phyloP scores from a whole-genome alignment of 2,797 vertebrate species.

The Anableps anableps region DNA sequence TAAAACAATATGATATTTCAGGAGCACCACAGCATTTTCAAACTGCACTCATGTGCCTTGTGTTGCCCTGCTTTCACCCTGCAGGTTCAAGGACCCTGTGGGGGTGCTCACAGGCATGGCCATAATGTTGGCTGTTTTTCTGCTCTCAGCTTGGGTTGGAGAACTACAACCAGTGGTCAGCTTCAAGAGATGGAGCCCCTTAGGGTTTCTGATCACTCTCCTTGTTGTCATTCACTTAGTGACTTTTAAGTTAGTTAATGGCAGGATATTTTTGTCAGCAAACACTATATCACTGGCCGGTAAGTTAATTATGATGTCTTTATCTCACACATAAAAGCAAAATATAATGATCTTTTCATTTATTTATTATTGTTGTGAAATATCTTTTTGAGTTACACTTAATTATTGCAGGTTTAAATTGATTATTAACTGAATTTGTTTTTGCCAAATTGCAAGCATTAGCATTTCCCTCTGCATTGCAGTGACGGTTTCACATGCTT shows the following conservation, averaged over 20 bases:
- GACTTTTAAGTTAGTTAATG: accelerated
- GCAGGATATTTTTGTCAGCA: not conserved
- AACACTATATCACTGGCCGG: not conserved
- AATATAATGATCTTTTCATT: not conserved
- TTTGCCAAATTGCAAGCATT: not conserved
- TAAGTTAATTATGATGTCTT: not conserved
- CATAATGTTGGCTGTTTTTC: not conserved
- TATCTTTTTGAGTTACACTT: not conserved
- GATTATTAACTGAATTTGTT: not conserved
- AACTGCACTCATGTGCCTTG: not conserved
- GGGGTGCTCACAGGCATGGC: not conserved
- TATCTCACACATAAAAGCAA: not conserved
- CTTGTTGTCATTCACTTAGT: not conserved
- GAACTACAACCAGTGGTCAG: not conserved
- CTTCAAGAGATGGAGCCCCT: not conserved
- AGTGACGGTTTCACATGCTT: not conserved
- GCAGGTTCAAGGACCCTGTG: not conserved
- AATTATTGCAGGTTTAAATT: not conserved
- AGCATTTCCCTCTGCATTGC: not conserved
- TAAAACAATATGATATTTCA: not conserved
- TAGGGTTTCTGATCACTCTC: not conserved
- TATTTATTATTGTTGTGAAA: not conserved
- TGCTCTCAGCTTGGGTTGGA: not conserved
- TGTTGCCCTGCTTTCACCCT: not conserved
- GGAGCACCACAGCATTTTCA: not conserved